A percentile compares a stretch with the other conserved stretches of the same genome.
phyloP scores from a whole-genome alignment of 2,113 vertebrate species.

The Natator depressus region DNA sequence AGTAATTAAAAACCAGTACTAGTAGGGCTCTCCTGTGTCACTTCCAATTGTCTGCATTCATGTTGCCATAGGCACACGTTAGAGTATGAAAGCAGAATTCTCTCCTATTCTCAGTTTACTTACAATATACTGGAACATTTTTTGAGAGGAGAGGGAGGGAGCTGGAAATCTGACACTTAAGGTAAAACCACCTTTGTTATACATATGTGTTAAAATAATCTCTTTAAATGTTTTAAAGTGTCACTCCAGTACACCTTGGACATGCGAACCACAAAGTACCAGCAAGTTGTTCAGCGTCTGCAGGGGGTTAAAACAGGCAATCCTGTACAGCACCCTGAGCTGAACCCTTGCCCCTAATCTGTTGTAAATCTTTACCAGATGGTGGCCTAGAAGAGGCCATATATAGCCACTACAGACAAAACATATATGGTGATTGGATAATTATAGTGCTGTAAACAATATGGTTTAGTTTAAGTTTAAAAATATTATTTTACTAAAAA shows the following conservation, averaged over 20 bases:
- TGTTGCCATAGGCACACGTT: conserved; percentile 3
- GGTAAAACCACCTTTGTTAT: neutral
- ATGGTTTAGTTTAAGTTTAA: neutral
- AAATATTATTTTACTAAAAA: conserved; percentile 23
- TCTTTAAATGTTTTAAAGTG: neutral
- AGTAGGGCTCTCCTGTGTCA: neutral
- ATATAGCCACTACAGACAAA: conserved; percentile 29
- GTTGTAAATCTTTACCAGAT: conserved; percentile 67
- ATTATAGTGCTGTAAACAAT: neutral
- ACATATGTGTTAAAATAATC: neutral
- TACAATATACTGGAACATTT: neutral
- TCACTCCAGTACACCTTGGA: neutral
- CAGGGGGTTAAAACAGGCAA: neutral
- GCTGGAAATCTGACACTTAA: neutral
- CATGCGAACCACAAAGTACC: neutral
- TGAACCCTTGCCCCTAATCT: conserved; percentile 58
- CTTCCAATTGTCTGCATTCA: neutral
- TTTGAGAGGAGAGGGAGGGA: neutral
- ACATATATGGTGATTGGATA: conserved; percentile 26
- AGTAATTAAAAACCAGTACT: conserved; percentile 2
- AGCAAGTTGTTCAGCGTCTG: conserved; percentile 1
- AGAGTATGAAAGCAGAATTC: neutral
- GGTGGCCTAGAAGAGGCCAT: conserved; percentile 45
- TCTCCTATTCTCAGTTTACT: neutral
- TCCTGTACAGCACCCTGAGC: neutral